A percentile compares a stretch with the other conserved stretches of the same genome.
Evolutionary conservation across 2,888 invertebrate species (phyloP).

Genomic region (Sarcophaga subvicina): DNA sequence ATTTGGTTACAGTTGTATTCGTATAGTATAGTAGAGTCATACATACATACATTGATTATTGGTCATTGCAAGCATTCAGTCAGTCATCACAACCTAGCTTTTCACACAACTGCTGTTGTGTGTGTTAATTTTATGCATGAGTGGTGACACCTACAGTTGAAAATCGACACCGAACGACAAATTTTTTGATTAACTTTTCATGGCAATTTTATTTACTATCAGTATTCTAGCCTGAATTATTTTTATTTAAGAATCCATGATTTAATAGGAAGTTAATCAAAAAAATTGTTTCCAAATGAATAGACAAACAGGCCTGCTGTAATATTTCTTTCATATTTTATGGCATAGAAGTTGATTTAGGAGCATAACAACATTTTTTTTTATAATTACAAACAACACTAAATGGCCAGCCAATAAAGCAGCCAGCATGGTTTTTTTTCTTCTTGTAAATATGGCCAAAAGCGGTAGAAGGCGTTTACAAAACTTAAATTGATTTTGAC

Average conservation of each 20-base stretch:
- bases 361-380: constrained; percentile 22
- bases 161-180: too few species aligned
- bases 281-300: neutral
- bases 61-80: too few species aligned
- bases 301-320: neutral
- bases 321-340: constrained; percentile 23
- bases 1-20: too few species aligned
- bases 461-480: constrained; percentile 60
- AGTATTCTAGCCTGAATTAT: too few species aligned
- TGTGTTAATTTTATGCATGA: too few species aligned
- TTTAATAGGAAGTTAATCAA: constrained; percentile 8
- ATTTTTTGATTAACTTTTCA: too few species aligned
- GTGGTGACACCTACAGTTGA: too few species aligned
- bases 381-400: constrained; percentile 62
- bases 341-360: constrained; percentile 30
- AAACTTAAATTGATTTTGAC: constrained; percentile 65
- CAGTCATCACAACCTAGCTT: too few species aligned
- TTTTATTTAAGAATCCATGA: neutral
- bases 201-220: too few species aligned
- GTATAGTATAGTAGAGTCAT: too few species aligned
- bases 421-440: neutral
- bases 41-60: too few species aligned
- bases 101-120: too few species aligned
- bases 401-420: constrained; percentile 59
- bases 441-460: neutral